These are phyloP conservation scores for Stigmatopora nigra DNA, from an alignment of 2,113 vertebrate species.

Conservation along the genomic window DNA sequence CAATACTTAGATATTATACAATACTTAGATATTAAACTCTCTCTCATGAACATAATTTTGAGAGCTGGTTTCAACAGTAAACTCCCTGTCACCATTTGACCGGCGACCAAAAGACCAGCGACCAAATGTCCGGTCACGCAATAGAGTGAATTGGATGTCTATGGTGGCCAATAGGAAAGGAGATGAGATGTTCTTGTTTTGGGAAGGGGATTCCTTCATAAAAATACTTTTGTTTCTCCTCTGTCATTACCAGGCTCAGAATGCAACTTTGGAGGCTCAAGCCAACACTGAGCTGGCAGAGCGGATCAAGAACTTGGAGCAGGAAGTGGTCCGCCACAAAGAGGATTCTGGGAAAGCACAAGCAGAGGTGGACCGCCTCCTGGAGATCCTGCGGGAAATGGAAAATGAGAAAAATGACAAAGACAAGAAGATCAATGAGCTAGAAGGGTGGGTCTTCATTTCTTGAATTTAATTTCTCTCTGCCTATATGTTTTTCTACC, in stretches of 20 bases:
- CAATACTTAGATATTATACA: too few relatives aligned
- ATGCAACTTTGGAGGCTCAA: constrained; percentile 83
- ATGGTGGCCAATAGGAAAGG: too few relatives aligned
- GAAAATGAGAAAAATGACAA: constrained; percentile 99
- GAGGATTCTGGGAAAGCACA: constrained; percentile 91
- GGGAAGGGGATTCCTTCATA: background rate
- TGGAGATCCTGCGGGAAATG: constrained; percentile 96
- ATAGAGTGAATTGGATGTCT: too few relatives aligned
- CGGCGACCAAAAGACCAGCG: too few relatives aligned
- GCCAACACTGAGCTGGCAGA: constrained; percentile 85
- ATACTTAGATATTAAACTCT: too few relatives aligned
- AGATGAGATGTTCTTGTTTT: background rate
- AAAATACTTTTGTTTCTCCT: background rate
- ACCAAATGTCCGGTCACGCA: too few relatives aligned
- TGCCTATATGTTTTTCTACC: background rate
- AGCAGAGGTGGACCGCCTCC: constrained; percentile 91
- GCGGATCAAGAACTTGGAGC: constrained; percentile 79
- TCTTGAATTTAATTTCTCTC: background rate
- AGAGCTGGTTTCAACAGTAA: too few relatives aligned
- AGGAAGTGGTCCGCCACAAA: constrained; percentile 78
- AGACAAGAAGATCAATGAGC: constrained; percentile 92
- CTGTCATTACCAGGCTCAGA: constrained; percentile 74
- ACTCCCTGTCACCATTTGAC: too few relatives aligned
- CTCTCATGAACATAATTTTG: too few relatives aligned
- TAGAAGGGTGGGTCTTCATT: constrained; percentile 79